phyloP scores from a whole-genome alignment of 2,113 vertebrate genomes.

The Phyllostomus discolor region DNA sequence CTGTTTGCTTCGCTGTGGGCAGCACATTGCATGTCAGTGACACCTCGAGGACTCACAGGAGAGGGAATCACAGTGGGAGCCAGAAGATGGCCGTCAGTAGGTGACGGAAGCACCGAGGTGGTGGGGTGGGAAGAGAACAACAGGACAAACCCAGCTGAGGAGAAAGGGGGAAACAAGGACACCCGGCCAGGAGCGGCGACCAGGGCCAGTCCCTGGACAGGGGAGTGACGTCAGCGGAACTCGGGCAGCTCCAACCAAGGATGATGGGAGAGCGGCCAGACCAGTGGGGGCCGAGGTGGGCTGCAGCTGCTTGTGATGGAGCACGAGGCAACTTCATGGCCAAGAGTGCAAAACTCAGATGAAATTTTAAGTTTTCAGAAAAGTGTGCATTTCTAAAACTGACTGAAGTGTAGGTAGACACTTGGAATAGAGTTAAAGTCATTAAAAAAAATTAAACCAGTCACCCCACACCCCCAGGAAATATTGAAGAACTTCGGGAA shows the following conservation, averaged over 20 bases:
- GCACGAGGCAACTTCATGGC: accelerated
- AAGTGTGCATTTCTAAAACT: not conserved
- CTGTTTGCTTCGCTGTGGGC: accelerated
- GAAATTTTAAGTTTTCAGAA: not conserved
- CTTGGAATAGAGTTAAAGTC: not conserved
- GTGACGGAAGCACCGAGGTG: not conserved
- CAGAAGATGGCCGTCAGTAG: accelerated
- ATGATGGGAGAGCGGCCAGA: too few relatives aligned
- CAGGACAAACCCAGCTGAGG: not conserved
- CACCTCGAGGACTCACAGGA: not conserved
- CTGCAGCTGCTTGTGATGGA: accelerated
- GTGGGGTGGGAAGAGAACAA: not conserved
- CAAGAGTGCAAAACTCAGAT: not conserved
- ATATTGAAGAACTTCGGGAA: not conserved
- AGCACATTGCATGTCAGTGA: accelerated
- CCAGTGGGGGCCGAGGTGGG: not conserved
- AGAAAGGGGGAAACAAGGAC: not conserved
- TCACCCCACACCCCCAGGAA: not conserved
- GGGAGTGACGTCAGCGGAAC: not conserved
- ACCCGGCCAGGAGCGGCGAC: accelerated
- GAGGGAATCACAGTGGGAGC: not conserved
- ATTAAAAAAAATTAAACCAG: not conserved
- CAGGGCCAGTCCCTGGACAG: not conserved
- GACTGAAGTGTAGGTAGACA: not conserved
- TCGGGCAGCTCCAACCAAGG: not conserved